phyloP scores from a whole-genome alignment of 2,888 invertebrate species.

The Cheilosia scutellata region DNA sequence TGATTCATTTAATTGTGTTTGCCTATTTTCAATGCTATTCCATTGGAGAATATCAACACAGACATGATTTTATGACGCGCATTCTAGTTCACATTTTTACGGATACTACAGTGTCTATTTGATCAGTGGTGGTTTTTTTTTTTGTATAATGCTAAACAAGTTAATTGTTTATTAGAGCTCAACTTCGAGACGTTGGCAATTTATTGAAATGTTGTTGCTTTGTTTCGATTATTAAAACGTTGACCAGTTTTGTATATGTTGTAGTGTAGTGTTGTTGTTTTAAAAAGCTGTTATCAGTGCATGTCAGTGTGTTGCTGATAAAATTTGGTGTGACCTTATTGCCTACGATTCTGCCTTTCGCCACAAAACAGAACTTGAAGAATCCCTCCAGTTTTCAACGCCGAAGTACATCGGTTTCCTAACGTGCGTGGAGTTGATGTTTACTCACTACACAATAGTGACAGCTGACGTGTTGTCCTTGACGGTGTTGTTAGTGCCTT shows the following conservation, averaged over 20 bases:
- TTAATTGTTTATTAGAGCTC: constrained; percentile 45
- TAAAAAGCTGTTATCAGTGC: no score
- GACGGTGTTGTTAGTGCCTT: no score
- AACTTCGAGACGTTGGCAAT: constrained; percentile 1
- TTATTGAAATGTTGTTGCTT: not conserved
- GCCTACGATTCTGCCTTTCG: no score
- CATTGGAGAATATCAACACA: constrained; percentile 8
- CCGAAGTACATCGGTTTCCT: no score
- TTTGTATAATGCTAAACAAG: constrained; percentile 9
- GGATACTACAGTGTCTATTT: not conserved
- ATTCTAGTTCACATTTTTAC: constrained; percentile 1
- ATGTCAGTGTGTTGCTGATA: no score
- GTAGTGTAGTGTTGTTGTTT: no score
- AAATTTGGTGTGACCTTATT: no score
- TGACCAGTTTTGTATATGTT: not conserved
- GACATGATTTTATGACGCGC: constrained; percentile 22
- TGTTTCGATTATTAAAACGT: not conserved
- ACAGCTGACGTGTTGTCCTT: no score
- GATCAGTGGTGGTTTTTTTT: constrained; percentile 5
- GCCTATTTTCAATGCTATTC: constrained; percentile 3
- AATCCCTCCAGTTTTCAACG: no score
- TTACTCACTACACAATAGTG: no score
- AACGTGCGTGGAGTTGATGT: no score
- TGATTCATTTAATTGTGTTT: constrained; percentile 3
- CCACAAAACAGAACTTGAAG: no score